Conservation (phyloP, 2,888 invertebrate genomes). For the Spodoptera littoralis region DNA sequence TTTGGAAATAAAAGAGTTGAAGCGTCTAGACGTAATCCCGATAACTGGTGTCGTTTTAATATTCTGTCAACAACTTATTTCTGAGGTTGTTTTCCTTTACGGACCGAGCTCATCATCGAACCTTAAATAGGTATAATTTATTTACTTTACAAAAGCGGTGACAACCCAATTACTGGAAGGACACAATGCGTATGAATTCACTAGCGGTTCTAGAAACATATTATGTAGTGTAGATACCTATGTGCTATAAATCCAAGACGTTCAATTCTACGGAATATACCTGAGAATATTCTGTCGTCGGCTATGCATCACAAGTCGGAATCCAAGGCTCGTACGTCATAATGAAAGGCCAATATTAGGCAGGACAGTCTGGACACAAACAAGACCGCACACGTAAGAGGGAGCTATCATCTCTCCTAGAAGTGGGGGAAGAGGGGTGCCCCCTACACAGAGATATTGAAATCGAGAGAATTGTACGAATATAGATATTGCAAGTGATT, state of each 20-base stretch:
- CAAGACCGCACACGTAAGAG: slow-evolving; percentile 81
- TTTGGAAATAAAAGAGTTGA: slow-evolving; percentile 23
- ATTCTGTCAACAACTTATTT: slow-evolving; percentile 18
- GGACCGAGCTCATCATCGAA: not conserved
- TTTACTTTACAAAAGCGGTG: too few species aligned
- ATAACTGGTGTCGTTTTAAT: slow-evolving; percentile 24
- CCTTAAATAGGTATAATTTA: too few species aligned
- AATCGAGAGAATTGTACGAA: slow-evolving; percentile 58
- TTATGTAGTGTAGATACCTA: too few species aligned
- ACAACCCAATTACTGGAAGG: too few species aligned
- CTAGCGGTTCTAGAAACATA: too few species aligned
- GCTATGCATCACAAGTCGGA: slow-evolving; percentile 65
- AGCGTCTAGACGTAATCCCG: slow-evolving; percentile 27
- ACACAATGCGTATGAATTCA: too few species aligned
- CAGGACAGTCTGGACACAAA: slow-evolving; percentile 78
- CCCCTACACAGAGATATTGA: slow-evolving; percentile 63
- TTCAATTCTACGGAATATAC: slow-evolving; percentile 25
- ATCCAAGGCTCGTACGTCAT: slow-evolving; percentile 69
- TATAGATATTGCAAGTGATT: slow-evolving; percentile 56
- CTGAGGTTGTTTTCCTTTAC: slow-evolving; percentile 8
- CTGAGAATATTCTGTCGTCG: slow-evolving; percentile 47
- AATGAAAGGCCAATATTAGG: slow-evolving; percentile 81
- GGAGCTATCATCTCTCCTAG: slow-evolving; percentile 72
- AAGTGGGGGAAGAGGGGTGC: slow-evolving; percentile 50
- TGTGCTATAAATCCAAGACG: slow-evolving; percentile 3